A percentile compares a stretch with the other conserved stretches of the same genome.
Evolutionary conservation across 2,113 vertebrate species (phyloP).

Genomic region (Orthonyx spaldingii): DNA sequence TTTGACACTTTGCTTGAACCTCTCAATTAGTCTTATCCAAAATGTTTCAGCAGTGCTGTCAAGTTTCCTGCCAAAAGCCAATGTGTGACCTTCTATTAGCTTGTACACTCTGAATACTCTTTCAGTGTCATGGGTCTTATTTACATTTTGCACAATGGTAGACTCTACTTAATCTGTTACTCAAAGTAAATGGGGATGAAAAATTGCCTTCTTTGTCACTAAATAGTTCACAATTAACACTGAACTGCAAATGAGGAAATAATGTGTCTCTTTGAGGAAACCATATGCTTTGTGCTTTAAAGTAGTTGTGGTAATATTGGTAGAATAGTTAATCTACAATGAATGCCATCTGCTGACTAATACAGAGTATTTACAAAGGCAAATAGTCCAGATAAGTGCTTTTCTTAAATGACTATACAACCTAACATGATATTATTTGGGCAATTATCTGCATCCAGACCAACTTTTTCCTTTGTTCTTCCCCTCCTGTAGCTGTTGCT

Average conservation of each 20-base stretch:
- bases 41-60: background rate
- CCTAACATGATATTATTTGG: background rate
- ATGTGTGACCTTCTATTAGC: background rate
- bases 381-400: constrained; percentile 35
- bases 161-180: constrained; percentile 39
- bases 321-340: constrained; percentile 52
- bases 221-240: constrained; percentile 71
- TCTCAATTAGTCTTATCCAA: constrained; percentile 31
- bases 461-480: background rate
- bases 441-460: background rate
- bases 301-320: constrained; percentile 25
- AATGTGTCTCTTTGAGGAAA: constrained; percentile 65
- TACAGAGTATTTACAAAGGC: constrained; percentile 62
- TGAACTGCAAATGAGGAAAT: constrained; percentile 70
- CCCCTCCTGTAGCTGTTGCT: background rate
- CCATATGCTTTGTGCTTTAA: constrained; percentile 67
- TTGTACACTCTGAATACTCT: background rate
- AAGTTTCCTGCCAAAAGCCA: constrained; percentile 38
- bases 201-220: constrained; percentile 64
- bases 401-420: constrained; percentile 30
- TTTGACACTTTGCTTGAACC: background rate
- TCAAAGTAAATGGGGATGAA: constrained; percentile 59
- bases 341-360: constrained; percentile 77
- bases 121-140: background rate
- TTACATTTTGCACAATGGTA: constrained; percentile 22